Base-by-base conservation (phyloP, 2,888 invertebrate species). In the Apodemia hepburni region DNA sequence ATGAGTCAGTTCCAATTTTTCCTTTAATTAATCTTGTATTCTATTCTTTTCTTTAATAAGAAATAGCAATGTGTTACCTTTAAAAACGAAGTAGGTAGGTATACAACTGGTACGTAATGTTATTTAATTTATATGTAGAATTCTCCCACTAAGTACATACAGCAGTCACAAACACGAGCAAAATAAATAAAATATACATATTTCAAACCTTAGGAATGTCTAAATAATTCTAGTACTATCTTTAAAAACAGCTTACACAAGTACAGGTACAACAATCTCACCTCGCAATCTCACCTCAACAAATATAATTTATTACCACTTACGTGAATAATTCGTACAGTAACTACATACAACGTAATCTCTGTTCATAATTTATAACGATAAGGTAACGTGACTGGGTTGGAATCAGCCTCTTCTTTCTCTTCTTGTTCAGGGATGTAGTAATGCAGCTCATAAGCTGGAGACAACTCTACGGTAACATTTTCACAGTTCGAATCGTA, bases 371-470 rank as follows among this genome's bases (percentile, higher is more conserved):
- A 73, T 65, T 74, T 73, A 69, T 80, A 15, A 67, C 70, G 65
- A 69, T 74, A 18, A 7, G 78, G 72, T 47, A 67, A 17, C 8
- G 76, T 68, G 29, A 70, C 63, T 2, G 75, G 63, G 12, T 71
- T 76, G n/a, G 74, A 69, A 47, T 79, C 79, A 1, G 70, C 68
- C 64, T 75, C 73, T 59, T 82, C 80, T 35, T 72, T 77, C 67
- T 89, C 87, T 66, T 89, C 89, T 69, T 89, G 82, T 1, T 87
- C 88, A 0, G 89, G 87, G 27, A 89, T 80, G 73, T 85, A 91
- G 71, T 89, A 91, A 66, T 86, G 86, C 63, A 91, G 75, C 75
- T 90, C 90, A 71, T 89, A 91, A 0, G 83, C 84, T 0, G 90
- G 87, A 0, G 87, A 81, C 58, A 89, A 71, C 49, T 89, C 87